Evolutionary conservation across 1,140 invertebrate species (phyloP).

Genomic region (Steinernema khuongi): DNA sequence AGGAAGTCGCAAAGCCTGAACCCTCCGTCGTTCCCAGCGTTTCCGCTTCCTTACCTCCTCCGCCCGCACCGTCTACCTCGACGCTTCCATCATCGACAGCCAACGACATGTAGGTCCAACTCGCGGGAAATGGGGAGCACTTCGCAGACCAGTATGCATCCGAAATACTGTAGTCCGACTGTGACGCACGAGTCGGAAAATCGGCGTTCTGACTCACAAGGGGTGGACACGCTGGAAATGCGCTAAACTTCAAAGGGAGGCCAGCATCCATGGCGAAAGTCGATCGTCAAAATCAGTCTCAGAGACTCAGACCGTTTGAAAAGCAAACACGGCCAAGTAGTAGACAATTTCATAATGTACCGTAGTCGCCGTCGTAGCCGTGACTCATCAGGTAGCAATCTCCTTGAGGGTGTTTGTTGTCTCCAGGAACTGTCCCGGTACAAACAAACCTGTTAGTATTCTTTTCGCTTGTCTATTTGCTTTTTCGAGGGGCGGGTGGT

Average conservation of each 20-base stretch:
- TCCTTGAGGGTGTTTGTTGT: slow-evolving; percentile 1
- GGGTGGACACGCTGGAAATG: no score
- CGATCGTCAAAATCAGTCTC: no score
- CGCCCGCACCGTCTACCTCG: not conserved
- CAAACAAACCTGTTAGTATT: slow-evolving; percentile 8
- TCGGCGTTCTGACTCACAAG: no score
- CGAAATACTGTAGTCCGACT: no score
- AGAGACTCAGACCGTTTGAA: no score
- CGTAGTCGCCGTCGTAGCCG: not conserved
- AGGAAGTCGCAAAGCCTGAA: not conserved
- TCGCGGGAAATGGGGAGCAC: no score
- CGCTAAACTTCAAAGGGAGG: no score
- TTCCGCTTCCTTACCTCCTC: not conserved
- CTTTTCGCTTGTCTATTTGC: not conserved
- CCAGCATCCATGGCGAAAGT: no score
- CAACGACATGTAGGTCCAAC: slow-evolving; percentile 1
- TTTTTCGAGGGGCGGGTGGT: not conserved
- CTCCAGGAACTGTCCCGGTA: not conserved
- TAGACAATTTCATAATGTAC: not conserved
- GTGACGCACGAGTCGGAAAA: no score
- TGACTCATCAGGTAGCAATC: slow-evolving; percentile 16
- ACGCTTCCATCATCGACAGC: not conserved
- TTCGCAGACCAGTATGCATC: no score
- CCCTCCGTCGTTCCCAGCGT: not conserved
- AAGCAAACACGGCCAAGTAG: not conserved